Evolutionary conservation across 2,888 invertebrate genomes (phyloP).

Genomic region (Helobdella robusta): DNA sequence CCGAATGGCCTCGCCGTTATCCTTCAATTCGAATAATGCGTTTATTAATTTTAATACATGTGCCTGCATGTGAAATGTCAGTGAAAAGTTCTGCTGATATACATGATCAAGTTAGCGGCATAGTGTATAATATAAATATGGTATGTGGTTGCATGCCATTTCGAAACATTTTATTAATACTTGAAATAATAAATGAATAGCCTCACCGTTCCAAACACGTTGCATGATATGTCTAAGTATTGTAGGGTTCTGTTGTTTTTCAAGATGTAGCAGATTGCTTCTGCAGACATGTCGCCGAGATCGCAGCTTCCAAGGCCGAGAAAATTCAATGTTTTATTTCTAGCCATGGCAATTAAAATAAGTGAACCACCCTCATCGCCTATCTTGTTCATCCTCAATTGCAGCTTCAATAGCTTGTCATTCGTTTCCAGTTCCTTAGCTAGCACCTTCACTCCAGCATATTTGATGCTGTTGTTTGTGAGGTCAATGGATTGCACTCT

Average conservation of each 20-base stretch:
- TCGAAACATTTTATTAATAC: too few species aligned
- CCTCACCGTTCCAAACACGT: constrained; percentile 4
- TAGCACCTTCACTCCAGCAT: background rate
- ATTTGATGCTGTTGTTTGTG: background rate
- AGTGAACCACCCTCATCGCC: background rate
- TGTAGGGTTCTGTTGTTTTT: background rate
- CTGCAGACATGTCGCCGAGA: background rate
- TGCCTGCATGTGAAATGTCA: too few species aligned
- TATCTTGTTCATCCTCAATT: background rate
- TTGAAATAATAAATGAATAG: background rate
- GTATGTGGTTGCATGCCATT: too few species aligned
- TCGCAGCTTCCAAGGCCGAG: background rate
- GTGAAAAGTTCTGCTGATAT: too few species aligned
- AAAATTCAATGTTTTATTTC: background rate
- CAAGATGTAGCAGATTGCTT: background rate
- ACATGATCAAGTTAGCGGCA: too few species aligned
- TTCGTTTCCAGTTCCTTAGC: background rate
- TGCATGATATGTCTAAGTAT: background rate
- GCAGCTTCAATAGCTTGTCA: background rate
- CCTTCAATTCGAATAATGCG: background rate
- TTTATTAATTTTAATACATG: background rate
- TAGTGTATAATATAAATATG: too few species aligned
- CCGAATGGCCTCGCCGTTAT: background rate
- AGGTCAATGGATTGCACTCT: background rate
- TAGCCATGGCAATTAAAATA: background rate